Evolutionary conservation across 2,797 vertebrate species (phyloP), one percentile per base, ranked within the genome.

Genomic region (Apodemus agrarius): DNA sequence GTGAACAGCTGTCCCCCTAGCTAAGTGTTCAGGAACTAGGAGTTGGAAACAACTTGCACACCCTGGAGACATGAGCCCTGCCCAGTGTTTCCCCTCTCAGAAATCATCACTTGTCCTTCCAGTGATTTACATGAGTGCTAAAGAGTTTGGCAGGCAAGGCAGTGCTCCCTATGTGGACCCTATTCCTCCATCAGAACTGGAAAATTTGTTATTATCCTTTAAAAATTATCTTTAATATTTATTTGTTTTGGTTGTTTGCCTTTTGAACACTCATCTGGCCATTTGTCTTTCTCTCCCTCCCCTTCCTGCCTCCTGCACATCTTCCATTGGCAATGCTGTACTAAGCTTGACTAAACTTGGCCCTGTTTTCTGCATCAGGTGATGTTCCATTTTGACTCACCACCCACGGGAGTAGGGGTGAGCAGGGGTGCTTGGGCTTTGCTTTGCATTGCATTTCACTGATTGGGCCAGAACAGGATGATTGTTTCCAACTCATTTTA

Each of bases 371-470:
- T 63, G 72, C 57, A 91, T 84, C 86, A 94, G 82, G 82, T 95
- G 86, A 76, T 88, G 57, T 90, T 94, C 92, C 78, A 94, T 90
- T 95, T 94, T 89, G 82, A 96, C 78, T 94, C 63, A 90, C 49
- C 40, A 94, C 84, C 24, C 89, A 89, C 24, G 79, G n/a, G 65
- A 96, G 43, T 63, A 75, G 31, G 57, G 72, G 31, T 94, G 72
- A 79, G 26, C 37, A n/a, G 13, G 7, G 65, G 63, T 69, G n/a
- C 24, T 88, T 91, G 84, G 40, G 4, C n/a, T 74, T 74, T 86
- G 67, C 76, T 96, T 95, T 93, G 72, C 74, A 94, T 95, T 93
- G 72, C 74, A 94, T 95, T 96, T 89, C 1, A 0, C 57, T 93
- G 63, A 89, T 59, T 83, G 63, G 34, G 31, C 57, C 82, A 95